Evolutionary conservation across 1,140 invertebrate genomes (phyloP).

Genomic region (Drosophila littoralis): DNA sequence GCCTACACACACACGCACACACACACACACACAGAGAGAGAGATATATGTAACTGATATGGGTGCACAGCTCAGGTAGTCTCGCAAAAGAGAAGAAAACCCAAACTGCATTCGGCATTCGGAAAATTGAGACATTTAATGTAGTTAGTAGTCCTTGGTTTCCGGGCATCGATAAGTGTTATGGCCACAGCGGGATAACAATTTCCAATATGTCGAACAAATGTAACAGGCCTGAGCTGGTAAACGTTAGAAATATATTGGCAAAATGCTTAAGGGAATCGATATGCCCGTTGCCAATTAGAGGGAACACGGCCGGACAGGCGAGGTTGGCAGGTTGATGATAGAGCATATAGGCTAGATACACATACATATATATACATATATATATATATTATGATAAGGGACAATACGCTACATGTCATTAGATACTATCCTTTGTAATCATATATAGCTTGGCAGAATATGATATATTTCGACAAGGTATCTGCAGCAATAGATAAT

Average conservation of each 20-base stretch:
- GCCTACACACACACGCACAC: neutral
- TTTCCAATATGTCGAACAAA: conserved; percentile 40
- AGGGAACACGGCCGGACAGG: neutral
- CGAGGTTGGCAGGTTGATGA: neutral
- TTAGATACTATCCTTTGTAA: no score
- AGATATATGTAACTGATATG: conserved; percentile 69
- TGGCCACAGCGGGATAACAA: conserved; percentile 43
- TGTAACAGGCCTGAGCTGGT: conserved; percentile 1
- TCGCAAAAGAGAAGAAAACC: conserved; percentile 2
- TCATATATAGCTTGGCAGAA: no score
- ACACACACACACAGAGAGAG: neutral
- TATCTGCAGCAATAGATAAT: no score
- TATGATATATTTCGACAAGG: no score
- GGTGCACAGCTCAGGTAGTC: conserved; percentile 69
- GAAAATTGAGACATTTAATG: conserved; percentile 55
- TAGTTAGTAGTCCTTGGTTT: conserved; percentile 40
- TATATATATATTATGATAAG: no score
- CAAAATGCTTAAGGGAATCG: conserved; percentile 19
- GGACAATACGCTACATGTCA: no score
- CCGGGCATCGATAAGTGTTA: conserved; percentile 41
- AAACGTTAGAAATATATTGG: conserved; percentile 20
- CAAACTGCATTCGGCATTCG: conserved; percentile 31
- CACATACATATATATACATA: no score
- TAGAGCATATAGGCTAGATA: no score
- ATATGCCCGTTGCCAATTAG: neutral